Evolutionary conservation across 2,888 invertebrate genomes (phyloP).

Genomic region (Chalcosyrphus nemorum): DNA sequence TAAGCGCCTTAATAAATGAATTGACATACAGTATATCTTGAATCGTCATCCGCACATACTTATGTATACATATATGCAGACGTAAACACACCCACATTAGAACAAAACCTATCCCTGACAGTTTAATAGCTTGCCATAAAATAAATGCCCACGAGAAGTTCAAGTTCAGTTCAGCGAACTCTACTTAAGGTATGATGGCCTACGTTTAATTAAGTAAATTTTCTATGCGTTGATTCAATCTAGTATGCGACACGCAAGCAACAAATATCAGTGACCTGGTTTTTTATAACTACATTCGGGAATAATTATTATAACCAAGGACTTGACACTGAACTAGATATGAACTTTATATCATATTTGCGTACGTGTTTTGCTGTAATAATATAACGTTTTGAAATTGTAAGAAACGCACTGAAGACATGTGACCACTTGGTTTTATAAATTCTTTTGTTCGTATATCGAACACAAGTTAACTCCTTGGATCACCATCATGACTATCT

Average conservation of each 20-base stretch:
- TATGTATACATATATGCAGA: not conserved
- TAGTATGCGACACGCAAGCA: conserved; percentile 7
- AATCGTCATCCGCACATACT: not conserved
- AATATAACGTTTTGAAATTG: not conserved
- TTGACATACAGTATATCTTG: not conserved
- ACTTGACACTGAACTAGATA: conserved; percentile 27
- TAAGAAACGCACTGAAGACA: not conserved
- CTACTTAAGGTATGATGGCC: not conserved
- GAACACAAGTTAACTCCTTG: no score
- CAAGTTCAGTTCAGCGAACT: conserved; percentile 49
- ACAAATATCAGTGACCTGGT: conserved; percentile 5
- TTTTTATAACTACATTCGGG: not conserved
- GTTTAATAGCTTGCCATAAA: not conserved
- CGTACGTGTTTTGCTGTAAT: not conserved
- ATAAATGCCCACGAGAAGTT: not conserved
- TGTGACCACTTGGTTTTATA: not conserved
- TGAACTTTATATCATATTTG: not conserved
- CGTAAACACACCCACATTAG: conserved; percentile 6
- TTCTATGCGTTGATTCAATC: not conserved
- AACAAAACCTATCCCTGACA: not conserved
- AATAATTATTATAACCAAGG: not conserved
- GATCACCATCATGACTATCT: no score
- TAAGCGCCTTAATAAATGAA: not conserved
- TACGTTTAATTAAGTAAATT: conserved; percentile 21
- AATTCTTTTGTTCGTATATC: no score